phyloP scores from a whole-genome alignment of 2,797 vertebrate genomes.

The Gallirallus australis region DNA sequence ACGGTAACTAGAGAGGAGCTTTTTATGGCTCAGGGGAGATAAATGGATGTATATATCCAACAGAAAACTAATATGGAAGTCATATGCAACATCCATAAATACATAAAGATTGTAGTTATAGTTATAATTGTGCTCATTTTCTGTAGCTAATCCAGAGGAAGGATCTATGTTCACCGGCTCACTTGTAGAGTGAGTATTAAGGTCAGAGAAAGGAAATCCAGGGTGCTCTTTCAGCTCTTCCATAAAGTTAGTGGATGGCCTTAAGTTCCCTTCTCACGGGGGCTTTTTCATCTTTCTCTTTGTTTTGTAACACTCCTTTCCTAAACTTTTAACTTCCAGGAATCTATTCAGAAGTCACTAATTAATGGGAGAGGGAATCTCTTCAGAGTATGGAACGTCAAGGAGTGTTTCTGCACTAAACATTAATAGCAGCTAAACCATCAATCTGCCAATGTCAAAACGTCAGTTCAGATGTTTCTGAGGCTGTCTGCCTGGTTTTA shows the following conservation, averaged over 20 bases:
- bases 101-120: neutral
- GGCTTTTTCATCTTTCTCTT: neutral
- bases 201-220: neutral
- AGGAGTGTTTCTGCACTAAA: neutral
- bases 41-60: neutral
- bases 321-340: neutral
- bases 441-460: neutral
- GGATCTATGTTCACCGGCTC: neutral
- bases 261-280: neutral
- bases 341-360: neutral
- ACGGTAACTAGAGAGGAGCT: neutral
- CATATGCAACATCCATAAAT: neutral
- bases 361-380: neutral
- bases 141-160: neutral
- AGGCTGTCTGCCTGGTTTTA: neutral
- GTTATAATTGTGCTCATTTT: neutral
- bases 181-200: neutral
- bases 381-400: neutral
- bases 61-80: neutral
- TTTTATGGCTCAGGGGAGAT: neutral
- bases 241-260: neutral
- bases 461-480: neutral
- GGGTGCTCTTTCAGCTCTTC: neutral
- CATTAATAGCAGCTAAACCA: neutral
- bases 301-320: neutral